A percentile compares a stretch with the other conserved stretches of the same genome.
phyloP scores from a whole-genome alignment of 2,113 vertebrate species.

The Trichomycterus rosablanca region DNA sequence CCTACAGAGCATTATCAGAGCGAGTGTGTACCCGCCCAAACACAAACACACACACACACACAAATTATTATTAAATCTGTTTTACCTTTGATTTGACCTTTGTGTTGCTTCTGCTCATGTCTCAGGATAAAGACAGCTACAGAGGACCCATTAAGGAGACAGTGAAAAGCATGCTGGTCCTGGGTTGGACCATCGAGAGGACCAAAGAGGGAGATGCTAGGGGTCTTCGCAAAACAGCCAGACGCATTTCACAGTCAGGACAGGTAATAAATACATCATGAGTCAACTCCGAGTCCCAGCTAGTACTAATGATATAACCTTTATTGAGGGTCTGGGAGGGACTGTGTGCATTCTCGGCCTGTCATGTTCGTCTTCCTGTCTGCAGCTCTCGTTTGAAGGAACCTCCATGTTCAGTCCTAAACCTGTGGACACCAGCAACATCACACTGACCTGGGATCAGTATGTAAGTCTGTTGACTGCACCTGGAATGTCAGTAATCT shows the following conservation, averaged over 20 bases:
- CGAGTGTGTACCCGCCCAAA: conserved; percentile 84
- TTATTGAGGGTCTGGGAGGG: too few species aligned
- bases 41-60: too few species aligned
- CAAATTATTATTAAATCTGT: too few species aligned
- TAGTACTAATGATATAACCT: too few species aligned
- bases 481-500: not conserved
- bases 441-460: conserved; percentile 86
- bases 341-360: too few species aligned
- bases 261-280: conserved; percentile 64
- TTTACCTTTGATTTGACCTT: not conserved
- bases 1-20: conserved; percentile 88
- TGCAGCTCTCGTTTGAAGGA: conserved; percentile 75
- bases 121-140: conserved; percentile 91
- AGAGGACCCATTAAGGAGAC: conserved; percentile 91
- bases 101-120: not conserved
- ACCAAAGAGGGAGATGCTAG: conserved; percentile 82
- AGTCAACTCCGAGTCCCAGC: not conserved
- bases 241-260: conserved; percentile 84
- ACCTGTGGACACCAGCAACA: conserved; percentile 89
- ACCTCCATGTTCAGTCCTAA: conserved; percentile 85
- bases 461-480: conserved; percentile 75
- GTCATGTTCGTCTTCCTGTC: too few species aligned
- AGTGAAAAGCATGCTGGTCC: conserved; percentile 87
- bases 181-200: conserved; percentile 88
- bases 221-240: conserved; percentile 71